Base-by-base conservation (phyloP, 2,797 vertebrate genomes). In the Gambelia wislizenii region DNA sequence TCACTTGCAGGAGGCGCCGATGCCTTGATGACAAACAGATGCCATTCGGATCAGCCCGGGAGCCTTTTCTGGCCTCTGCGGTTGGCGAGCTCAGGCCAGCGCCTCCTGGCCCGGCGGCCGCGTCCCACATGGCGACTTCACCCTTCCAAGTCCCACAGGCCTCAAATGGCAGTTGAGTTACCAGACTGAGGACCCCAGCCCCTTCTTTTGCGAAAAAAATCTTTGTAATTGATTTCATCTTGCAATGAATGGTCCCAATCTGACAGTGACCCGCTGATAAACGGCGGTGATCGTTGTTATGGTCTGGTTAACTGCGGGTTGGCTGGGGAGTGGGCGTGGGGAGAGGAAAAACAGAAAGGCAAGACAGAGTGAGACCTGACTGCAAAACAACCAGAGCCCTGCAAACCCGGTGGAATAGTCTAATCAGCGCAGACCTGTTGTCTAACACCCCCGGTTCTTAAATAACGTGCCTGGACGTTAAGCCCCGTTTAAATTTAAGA, bases 41-140 rank as follows among this genome's bases (percentile, higher is more conserved):
- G 94, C 91, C 61, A 86, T 91, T 67, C 92, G 87, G 93, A 94
- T 94, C 92, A 94, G 93, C 94, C 93, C 89, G 89, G 67, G 90
- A 91, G 4, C 85, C 94, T 12, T 5, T 9, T 54, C 47, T 18
- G 20, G 33, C 25, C 67, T 52, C 64, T 92, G 92, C 91, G 90
- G 92, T 93, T 92, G 93, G 89, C 82, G 91, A 18, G 64, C 30
- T 67, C 7, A 12, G 64, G 6, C 27, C 64, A 30, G 64, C 6
- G 64, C 64, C 64, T 67, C 64, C 56, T 20, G 56, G 56, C 3
- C 18, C 3, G 56, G 56, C 47, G 6, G 47, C 47, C 47, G 47
- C 47, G 6, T 49, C 47, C 6, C 47, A 49, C 47, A 49, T 8
- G 47, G 47, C 47, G 47, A 8, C 47, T 49, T 49, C 47, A 4